Percentiles rank a stretch among this genome's conserved stretches.
Conservation (phyloP, 37 sponge, comb jelly and placozoan genomes). For the Ephydatia muelleri region DNA sequence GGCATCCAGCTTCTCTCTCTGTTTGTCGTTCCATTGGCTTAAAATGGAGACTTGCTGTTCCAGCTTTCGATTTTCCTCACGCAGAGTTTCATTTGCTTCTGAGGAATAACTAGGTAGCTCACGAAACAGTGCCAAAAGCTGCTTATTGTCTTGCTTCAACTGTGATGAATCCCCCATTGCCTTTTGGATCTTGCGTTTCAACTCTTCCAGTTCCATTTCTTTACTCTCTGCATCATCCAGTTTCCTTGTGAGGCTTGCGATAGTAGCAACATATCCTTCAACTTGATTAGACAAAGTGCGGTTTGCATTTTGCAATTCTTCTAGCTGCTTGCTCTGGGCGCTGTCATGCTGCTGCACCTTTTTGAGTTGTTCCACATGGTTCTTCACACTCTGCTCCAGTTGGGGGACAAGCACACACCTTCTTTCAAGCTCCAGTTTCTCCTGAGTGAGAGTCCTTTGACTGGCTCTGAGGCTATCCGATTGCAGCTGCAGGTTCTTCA, state of each 20-base stretch:
- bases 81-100: conserved; percentile 30
- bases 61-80: conserved; percentile 63
- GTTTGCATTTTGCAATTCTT: background rate
- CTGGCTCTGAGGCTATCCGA: background rate
- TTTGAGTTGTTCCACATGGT: background rate
- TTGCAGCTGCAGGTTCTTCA: background rate
- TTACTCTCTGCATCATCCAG: conserved; percentile 54
- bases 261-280: conserved; percentile 42
- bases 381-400: background rate
- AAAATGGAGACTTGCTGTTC: conserved; percentile 71
- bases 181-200: conserved; percentile 38
- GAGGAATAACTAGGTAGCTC: conserved; percentile 22
- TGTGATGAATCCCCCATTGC: conserved; percentile 45
- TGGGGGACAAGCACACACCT: background rate
- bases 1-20: conserved; percentile 42
- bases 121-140: conserved; percentile 14
- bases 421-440: background rate
- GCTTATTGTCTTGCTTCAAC: conserved; percentile 55
- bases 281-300: conserved; percentile 19
- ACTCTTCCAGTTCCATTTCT: conserved; percentile 52
- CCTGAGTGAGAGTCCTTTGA: background rate
- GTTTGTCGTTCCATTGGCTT: conserved; percentile 83
- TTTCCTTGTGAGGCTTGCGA: conserved; percentile 24
- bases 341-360: background rate
- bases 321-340: conserved; percentile 7